phyloP scores from a whole-genome alignment of 1,140 invertebrate species.

The Lepidurus arcticus region DNA sequence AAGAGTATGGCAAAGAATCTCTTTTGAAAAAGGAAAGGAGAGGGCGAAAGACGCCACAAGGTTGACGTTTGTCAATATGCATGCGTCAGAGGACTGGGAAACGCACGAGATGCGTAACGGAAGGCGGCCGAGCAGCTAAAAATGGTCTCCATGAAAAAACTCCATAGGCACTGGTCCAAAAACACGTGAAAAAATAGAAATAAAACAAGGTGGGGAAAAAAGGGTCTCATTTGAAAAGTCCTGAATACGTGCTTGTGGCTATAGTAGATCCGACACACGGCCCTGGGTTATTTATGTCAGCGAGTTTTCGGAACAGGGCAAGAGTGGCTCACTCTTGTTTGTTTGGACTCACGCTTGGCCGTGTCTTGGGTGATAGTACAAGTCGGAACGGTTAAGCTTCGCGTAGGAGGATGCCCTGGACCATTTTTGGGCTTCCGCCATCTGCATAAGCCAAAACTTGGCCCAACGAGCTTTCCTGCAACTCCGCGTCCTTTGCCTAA shows the following conservation, averaged over 20 bases:
- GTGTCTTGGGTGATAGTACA: neutral
- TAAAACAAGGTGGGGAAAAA: neutral
- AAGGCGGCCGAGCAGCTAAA: neutral
- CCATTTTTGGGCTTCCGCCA: neutral
- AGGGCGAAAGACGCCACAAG: neutral
- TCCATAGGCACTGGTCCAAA: neutral
- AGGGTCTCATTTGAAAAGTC: neutral
- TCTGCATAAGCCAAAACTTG: neutral
- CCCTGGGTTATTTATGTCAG: conserved; percentile 14
- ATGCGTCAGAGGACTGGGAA: neutral
- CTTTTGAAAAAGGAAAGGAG: neutral
- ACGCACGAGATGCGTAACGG: no score
- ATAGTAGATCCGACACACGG: neutral
- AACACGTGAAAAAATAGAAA: neutral
- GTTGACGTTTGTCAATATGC: neutral
- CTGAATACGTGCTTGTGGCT: neutral
- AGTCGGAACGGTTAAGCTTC: neutral
- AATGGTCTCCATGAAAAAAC: neutral
- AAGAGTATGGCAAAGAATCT: neutral
- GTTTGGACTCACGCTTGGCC: conserved; percentile 3
- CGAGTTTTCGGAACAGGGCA: neutral
- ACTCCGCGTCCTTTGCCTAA: neutral
- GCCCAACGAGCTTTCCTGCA: neutral
- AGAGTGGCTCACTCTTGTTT: conserved; percentile 2
- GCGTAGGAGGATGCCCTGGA: neutral